Conservation (phyloP, 2,797 vertebrate genomes). For the Limosa lapponica region DNA sequence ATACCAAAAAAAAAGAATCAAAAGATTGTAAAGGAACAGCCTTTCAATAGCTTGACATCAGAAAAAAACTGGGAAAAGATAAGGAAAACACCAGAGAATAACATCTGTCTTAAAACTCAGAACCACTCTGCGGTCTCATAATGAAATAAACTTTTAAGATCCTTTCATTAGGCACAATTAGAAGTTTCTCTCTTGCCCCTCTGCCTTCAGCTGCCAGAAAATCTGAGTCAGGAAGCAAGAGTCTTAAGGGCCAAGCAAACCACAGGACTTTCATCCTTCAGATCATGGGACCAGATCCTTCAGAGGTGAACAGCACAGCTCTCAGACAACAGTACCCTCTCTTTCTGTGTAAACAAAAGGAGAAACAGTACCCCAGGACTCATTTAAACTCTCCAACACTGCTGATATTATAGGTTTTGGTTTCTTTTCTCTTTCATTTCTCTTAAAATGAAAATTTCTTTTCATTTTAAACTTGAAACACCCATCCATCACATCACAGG, state of each 20-base stretch:
- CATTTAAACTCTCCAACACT: neutral
- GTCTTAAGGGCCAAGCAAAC: neutral
- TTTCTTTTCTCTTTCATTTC: neutral
- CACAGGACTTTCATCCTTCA: neutral
- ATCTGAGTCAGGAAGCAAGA: neutral
- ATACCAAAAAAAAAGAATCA: neutral
- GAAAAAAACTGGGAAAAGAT: neutral
- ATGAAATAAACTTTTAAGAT: neutral
- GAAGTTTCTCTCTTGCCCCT: neutral
- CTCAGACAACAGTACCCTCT: neutral
- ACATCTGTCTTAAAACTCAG: neutral
- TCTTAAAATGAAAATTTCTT: neutral
- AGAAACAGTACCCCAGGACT: neutral
- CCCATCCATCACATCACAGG: neutral
- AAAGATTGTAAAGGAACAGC: conserved; percentile 4
- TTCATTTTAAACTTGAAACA: neutral
- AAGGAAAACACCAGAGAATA: neutral
- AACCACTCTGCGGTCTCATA: neutral
- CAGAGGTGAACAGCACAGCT: neutral
- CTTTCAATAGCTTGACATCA: conserved; percentile 31
- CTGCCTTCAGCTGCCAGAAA: neutral
- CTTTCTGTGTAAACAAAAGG: neutral
- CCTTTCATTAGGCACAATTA: neutral
- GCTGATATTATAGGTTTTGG: neutral
- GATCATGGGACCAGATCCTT: neutral